Conservation (phyloP, 2,113 vertebrate genomes). For the Anguilla rostrata region DNA sequence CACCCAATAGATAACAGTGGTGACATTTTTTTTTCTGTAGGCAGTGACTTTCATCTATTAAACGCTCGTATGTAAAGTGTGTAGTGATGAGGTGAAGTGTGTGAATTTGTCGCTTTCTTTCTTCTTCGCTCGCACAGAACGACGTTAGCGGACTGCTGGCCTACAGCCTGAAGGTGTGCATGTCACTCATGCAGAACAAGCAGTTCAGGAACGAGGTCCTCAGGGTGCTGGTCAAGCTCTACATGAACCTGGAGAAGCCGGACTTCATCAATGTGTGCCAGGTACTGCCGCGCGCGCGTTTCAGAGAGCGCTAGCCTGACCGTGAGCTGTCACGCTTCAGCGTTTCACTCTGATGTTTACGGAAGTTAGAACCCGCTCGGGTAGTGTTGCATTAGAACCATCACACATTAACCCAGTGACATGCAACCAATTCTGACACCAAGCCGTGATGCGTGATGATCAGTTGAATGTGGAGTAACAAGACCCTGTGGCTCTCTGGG, state of each 20-base stretch:
- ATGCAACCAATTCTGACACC: too few species aligned
- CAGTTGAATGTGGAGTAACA: too few species aligned
- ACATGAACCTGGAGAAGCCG: slow-evolving; percentile 98
- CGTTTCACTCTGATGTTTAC: neutral
- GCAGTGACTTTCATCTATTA: too few species aligned
- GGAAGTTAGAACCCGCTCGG: neutral
- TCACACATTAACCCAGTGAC: too few species aligned
- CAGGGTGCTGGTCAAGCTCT: slow-evolving; percentile 94
- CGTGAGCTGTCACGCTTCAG: neutral
- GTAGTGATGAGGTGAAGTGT: neutral
- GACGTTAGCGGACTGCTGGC: slow-evolving; percentile 94
- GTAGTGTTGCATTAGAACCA: too few species aligned
- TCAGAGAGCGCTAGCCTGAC: neutral
- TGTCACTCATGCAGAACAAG: slow-evolving; percentile 99
- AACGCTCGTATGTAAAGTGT: too few species aligned
- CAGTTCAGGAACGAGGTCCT: slow-evolving; percentile 96
- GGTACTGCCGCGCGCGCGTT: slow-evolving; percentile 63
- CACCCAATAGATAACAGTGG: too few species aligned
- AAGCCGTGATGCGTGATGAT: too few species aligned
- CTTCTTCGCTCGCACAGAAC: slow-evolving; percentile 68
- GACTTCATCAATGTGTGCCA: slow-evolving; percentile 99
- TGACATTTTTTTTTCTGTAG: too few species aligned
- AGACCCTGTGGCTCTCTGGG: too few species aligned
- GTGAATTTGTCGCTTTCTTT: neutral
- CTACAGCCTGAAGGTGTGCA: slow-evolving; percentile 98